Base-by-base conservation (phyloP, 1,140 invertebrate species). In the Solenopsis fugax region DNA sequence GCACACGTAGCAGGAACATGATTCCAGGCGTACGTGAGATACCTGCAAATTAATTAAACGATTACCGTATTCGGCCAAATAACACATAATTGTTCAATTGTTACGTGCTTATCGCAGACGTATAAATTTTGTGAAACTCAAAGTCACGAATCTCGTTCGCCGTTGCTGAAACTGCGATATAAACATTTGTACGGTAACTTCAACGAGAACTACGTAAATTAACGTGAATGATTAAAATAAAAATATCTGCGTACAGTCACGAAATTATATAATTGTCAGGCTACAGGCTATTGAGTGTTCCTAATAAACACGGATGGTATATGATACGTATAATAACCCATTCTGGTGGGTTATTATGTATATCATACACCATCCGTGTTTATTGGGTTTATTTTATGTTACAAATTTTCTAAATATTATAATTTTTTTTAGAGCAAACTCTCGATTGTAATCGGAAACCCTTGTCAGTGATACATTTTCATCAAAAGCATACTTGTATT, bases 21-120 rank as follows among this genome's bases (percentile, higher is more conserved):
- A 88, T 88, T 89, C 91, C 84, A 71, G 64, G 80, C 69, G 81
- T 84, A 90, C 88, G 89, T 92, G 90, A 92, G 92, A 88, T 88
- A 92, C 87, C 90, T 93, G 88, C 92, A 87, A 92, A 93, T 93
- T 93, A 93, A 93, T 92, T 91, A 91, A 92, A 87, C 88, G 75
- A 87, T 85, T 89, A 87, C 86, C 82, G 86, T 85, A 75, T 86
- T 88, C 75, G 65, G 58, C 65, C 88, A 88, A 90, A 78, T 89
- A 76, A 67, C 88, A 72, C 76, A 60, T 75, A 77, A 64, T 90
- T 77, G 76, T 84, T 73, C n/a, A 60, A 84, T 84, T 84, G 41
- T 84, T 84, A 82, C 52, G 34, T 58, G 65, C 37, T 82, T 58
- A 60, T 82, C 12, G 21, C 13, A 34, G 41, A 73, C 45, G 24